Percentiles rank a stretch among this genome's conserved stretches.
Evolutionary conservation across 2,888 invertebrate genomes (phyloP).

Genomic region (Charanyca ferruginea): DNA sequence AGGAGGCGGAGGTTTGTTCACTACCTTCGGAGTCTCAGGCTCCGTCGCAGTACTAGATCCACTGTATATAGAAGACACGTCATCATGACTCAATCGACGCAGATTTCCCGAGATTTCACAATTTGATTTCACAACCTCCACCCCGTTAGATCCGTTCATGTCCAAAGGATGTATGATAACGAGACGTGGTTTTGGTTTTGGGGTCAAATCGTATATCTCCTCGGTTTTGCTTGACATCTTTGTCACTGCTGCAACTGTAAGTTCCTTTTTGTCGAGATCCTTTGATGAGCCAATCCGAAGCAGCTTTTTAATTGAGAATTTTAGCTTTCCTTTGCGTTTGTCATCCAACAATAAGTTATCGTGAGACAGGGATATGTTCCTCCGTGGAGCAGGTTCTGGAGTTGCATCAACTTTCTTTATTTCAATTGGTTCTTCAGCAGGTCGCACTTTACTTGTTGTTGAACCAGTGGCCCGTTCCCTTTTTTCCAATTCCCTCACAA

Average conservation of each 20-base stretch:
- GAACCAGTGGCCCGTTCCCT: slow-evolving; percentile 92
- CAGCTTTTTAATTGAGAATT: slow-evolving; percentile 96
- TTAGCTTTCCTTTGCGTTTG: slow-evolving; percentile 93
- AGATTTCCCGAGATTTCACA: slow-evolving; percentile 82
- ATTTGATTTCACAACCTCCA: slow-evolving; percentile 94
- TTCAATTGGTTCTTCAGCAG: slow-evolving; percentile 79
- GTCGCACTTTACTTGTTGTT: slow-evolving; percentile 75
- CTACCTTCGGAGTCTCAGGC: slow-evolving; percentile 81
- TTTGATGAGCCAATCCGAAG: slow-evolving; percentile 95
- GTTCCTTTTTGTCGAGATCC: slow-evolving; percentile 92
- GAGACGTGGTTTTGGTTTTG: slow-evolving; percentile 93
- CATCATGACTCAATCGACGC: slow-evolving; percentile 87
- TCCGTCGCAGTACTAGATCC: slow-evolving; percentile 83
- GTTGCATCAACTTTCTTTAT: slow-evolving; percentile 76
- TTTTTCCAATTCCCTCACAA: slow-evolving; percentile 94
- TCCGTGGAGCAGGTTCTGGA: slow-evolving; percentile 93
- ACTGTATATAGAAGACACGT: slow-evolving; percentile 90
- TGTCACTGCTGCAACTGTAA: slow-evolving; percentile 80
- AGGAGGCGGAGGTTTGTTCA: slow-evolving; percentile 94
- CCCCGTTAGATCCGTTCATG: slow-evolving; percentile 94
- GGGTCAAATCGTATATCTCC: slow-evolving; percentile 90
- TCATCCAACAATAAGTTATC: slow-evolving; percentile 92
- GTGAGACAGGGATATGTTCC: slow-evolving; percentile 94
- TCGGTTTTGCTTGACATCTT: slow-evolving; percentile 90
- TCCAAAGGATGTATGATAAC: slow-evolving; percentile 97